Evolutionary conservation across 2,888 invertebrate species (phyloP).

Genomic region (Dioctria rufipes): DNA sequence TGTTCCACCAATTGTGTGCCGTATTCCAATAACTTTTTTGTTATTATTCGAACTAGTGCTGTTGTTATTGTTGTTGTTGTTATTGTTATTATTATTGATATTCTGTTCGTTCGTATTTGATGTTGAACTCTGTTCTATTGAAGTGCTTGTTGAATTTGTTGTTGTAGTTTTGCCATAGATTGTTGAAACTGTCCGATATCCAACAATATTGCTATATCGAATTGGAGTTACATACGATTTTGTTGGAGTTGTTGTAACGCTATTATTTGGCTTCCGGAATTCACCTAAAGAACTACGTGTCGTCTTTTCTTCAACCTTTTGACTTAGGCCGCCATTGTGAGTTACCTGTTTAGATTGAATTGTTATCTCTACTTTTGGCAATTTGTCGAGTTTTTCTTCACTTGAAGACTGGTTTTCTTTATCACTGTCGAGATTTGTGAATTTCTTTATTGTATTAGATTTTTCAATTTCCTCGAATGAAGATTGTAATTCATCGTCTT

Average conservation of each 20-base stretch:
- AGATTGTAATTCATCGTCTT: constrained; percentile 79
- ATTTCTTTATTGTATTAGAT: constrained; percentile 70
- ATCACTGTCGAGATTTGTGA: constrained; percentile 79
- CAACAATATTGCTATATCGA: constrained; percentile 43
- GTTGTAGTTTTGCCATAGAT: constrained; percentile 35
- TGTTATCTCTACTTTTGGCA: constrained; percentile 66
- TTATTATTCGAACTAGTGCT: constrained; percentile 60
- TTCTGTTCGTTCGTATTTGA: constrained; percentile 63
- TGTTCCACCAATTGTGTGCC: constrained; percentile 29
- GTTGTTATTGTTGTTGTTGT: constrained; percentile 64
- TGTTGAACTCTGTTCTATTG: constrained; percentile 10
- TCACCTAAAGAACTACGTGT: constrained; percentile 68
- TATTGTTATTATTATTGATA: constrained; percentile 63
- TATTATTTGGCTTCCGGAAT: constrained; percentile 63
- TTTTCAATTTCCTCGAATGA: constrained; percentile 71
- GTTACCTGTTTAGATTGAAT: constrained; percentile 59
- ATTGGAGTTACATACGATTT: constrained; percentile 56
- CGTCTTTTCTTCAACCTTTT: constrained; percentile 61
- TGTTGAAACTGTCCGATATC: constrained; percentile 30
- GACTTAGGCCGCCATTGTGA: constrained; percentile 35
- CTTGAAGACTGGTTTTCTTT: constrained; percentile 79
- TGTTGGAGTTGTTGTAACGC: constrained; percentile 58
- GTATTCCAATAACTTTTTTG: constrained; percentile 54
- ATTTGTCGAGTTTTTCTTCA: constrained; percentile 71
- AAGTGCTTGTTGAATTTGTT: neutral